Evolutionary conservation across 2,888 invertebrate genomes (phyloP).

Genomic region (Cryptophagus acutangulus): DNA sequence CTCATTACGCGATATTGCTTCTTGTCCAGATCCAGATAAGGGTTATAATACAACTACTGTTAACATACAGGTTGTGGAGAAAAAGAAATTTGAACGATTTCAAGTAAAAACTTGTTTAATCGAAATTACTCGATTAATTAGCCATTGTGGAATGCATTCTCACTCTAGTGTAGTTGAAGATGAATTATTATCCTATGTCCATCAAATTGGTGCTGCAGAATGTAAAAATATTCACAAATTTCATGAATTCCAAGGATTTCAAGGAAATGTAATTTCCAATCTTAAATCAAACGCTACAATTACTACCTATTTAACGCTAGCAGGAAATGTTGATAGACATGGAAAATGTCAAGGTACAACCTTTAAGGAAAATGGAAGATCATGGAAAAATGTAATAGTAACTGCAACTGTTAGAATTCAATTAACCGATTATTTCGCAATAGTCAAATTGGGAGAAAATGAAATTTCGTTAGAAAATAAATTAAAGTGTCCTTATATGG

Average conservation of each 20-base stretch:
- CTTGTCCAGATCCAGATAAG: neutral
- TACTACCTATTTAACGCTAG: conserved; percentile 1
- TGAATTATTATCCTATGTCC: conserved; percentile 1
- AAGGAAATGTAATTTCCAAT: neutral
- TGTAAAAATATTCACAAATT: conserved; percentile 1
- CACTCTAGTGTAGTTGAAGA: neutral
- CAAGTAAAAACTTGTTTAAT: conserved; percentile 1
- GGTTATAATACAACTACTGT: neutral
- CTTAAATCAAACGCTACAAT: neutral
- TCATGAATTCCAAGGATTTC: conserved; percentile 4
- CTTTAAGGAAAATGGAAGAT: neutral
- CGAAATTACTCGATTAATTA: neutral
- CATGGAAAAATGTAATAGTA: conserved; percentile 9
- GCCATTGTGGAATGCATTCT: neutral
- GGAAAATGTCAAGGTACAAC: neutral
- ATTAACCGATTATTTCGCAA: conserved; percentile 14
- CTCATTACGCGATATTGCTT: neutral
- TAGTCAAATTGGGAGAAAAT: conserved; percentile 15
- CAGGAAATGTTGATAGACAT: neutral
- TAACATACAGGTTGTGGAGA: neutral
- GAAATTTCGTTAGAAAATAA: conserved; percentile 14
- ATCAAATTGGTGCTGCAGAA: neutral
- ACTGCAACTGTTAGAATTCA: conserved; percentile 14
- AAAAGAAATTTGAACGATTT: neutral
- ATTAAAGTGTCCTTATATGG: conserved; percentile 14